phyloP scores from a whole-genome alignment of 2,113 vertebrate species.

The Mellivora capensis region DNA sequence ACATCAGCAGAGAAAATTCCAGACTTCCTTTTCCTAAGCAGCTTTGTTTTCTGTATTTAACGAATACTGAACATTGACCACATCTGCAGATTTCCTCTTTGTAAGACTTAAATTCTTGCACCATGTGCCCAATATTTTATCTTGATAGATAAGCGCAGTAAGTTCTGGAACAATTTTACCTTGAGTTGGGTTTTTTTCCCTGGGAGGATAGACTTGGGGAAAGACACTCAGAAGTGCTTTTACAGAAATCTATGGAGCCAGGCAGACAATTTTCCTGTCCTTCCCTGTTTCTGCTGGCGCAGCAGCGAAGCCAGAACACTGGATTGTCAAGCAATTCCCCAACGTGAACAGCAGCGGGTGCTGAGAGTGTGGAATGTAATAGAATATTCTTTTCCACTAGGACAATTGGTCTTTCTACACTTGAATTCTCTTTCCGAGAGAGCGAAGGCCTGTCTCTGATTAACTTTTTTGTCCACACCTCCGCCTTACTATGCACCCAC shows the following conservation, averaged over 20 bases:
- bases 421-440: neutral
- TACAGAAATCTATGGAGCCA: neutral
- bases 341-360: neutral
- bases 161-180: neutral
- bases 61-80: neutral
- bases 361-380: neutral
- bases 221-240: neutral
- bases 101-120: neutral
- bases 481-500: rapidly evolving
- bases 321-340: neutral
- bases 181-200: neutral
- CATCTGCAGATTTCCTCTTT: neutral
- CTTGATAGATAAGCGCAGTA: neutral
- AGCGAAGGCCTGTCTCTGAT: neutral
- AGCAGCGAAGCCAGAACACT: neutral
- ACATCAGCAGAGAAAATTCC: conserved; percentile 15
- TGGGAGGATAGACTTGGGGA: neutral
- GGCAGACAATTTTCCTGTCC: neutral
- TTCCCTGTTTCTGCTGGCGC: neutral
- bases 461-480: neutral
- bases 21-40: neutral
- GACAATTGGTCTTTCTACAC: neutral
- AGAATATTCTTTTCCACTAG: neutral
- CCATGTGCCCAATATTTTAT: neutral
- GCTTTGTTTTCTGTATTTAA: neutral